phyloP scores from a whole-genome alignment of 2,888 invertebrate species.

The Strigamia maritima region DNA sequence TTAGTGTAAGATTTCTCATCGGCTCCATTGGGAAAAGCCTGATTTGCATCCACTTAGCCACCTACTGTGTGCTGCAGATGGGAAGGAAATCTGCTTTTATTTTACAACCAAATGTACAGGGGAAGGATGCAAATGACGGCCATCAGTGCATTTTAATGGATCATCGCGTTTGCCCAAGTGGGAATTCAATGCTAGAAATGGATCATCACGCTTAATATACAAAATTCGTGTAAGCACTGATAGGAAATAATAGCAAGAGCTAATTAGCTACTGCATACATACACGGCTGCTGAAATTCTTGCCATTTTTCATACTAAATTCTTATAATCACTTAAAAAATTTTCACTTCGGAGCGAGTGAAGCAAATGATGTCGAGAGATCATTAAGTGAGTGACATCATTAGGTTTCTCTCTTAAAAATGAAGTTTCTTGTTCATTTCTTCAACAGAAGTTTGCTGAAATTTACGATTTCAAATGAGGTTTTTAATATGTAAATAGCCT shows the following conservation, averaged over 20 bases:
- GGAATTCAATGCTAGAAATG: neutral
- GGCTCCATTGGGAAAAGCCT: neutral
- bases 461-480: neutral
- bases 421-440: constrained; percentile 6
- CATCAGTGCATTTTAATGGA: constrained; percentile 8
- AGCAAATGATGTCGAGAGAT: constrained; percentile 1
- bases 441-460: neutral
- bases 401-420: neutral
- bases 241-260: neutral
- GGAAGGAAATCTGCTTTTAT: constrained; percentile 12
- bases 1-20: neutral
- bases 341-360: neutral
- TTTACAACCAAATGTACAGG: neutral
- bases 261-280: neutral
- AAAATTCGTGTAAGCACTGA: neutral
- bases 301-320: neutral
- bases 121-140: constrained; percentile 8
- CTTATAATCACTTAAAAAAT: neutral
- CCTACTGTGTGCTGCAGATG: neutral
- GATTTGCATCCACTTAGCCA: constrained; percentile 23
- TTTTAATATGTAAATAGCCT: neutral
- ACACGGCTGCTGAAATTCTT: too few relatives aligned
- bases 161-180: constrained; percentile 8
- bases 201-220: neutral
- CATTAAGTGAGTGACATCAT: constrained; percentile 15